These are phyloP conservation scores for Mylabris sibirica DNA, from an alignment of 2,888 invertebrate species.

Conservation along the genomic window DNA sequence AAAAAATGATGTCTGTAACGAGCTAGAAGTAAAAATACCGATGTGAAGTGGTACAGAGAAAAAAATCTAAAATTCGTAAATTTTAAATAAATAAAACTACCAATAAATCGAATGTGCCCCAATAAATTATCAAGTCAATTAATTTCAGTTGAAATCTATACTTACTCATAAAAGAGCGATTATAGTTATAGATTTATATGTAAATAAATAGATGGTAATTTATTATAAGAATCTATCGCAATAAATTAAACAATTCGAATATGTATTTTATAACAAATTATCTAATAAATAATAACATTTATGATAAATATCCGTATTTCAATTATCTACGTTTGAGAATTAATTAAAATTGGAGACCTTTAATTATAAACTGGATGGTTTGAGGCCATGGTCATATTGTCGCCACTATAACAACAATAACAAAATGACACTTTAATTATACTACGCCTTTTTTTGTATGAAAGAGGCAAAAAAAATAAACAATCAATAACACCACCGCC, in stretches of 20 bases:
- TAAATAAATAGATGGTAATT: not conserved
- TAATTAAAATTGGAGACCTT: not conserved
- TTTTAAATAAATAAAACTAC: too few species aligned
- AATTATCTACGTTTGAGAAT: not conserved
- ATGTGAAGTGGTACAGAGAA: too few species aligned
- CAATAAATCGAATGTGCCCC: not conserved
- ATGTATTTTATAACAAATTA: not conserved
- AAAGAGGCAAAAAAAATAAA: not conserved
- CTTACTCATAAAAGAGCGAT: not conserved
- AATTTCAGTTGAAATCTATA: not conserved
- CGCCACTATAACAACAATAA: not conserved
- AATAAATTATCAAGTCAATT: not conserved
- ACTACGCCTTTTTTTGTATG: not conserved
- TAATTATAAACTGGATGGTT: not conserved
- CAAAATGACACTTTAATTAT: slow-evolving; percentile 5
- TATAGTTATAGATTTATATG: not conserved
- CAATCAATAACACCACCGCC: not conserved
- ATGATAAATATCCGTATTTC: not conserved
- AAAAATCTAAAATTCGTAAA: too few species aligned
- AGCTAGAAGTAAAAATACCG: too few species aligned
- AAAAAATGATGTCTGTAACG: too few species aligned
- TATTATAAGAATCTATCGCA: not conserved
- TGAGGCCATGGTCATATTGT: not conserved
- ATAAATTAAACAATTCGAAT: not conserved
- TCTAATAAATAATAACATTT: not conserved